phyloP scores from a whole-genome alignment of 2,888 invertebrate species.

The Fragum fragum region DNA sequence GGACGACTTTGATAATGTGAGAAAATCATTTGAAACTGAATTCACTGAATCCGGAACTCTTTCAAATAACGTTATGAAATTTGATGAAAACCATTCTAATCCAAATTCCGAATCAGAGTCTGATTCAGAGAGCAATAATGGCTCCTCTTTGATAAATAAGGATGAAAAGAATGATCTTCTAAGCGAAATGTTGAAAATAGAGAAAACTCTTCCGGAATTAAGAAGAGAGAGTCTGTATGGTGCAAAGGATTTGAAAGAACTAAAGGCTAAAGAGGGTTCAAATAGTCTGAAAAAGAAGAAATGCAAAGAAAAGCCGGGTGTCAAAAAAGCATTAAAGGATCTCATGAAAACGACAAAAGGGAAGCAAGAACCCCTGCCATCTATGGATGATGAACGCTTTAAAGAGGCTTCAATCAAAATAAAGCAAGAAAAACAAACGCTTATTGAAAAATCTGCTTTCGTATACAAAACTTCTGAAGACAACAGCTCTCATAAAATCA shows the following conservation, averaged over 20 bases:
- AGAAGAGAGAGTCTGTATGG: conserved; percentile 11
- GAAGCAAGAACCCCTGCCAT: conserved; percentile 3
- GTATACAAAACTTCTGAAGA: background rate
- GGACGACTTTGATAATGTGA: background rate
- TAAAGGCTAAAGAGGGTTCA: conserved; percentile 13
- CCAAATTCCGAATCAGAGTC: conserved; percentile 3
- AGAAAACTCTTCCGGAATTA: conserved; percentile 43
- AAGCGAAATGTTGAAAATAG: conserved; percentile 55
- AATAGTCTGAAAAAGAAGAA: conserved; percentile 25
- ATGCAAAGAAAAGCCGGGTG: conserved; percentile 39
- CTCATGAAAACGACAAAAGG: conserved; percentile 57
- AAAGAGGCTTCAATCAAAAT: conserved; percentile 24
- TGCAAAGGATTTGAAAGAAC: conserved; percentile 38
- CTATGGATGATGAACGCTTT: conserved; percentile 32
- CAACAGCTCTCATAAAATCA: background rate
- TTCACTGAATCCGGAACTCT: background rate
- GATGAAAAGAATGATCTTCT: conserved; percentile 35
- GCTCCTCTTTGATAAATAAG: background rate
- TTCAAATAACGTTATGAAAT: background rate
- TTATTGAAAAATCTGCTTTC: background rate
- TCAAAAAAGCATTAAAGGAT: conserved; percentile 57
- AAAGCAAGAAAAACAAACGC: background rate
- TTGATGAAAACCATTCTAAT: background rate
- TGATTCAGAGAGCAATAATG: background rate
- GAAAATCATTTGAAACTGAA: background rate